These are phyloP conservation scores for Heterodera filipjevi DNA, from an alignment of 2,888 invertebrate genomes.

Conservation along the genomic window DNA sequence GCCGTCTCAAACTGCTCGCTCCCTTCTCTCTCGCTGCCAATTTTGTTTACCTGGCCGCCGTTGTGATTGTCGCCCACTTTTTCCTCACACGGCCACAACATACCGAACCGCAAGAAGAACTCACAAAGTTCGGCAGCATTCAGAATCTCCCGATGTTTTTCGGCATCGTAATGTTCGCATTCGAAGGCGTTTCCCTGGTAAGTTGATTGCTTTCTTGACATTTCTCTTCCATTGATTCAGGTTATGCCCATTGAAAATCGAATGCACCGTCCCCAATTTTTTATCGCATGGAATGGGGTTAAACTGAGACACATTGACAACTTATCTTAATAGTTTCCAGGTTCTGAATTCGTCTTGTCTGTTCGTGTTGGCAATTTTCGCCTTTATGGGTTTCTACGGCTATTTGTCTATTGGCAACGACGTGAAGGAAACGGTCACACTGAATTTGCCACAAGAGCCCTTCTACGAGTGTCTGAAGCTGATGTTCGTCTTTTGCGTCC, in stretches of 20 bases:
- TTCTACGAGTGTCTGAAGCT: conserved; percentile 63
- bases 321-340: background rate
- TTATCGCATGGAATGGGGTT: conserved; percentile 60
- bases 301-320: background rate
- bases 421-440: conserved; percentile 64
- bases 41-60: conserved; percentile 55
- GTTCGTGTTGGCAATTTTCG: conserved; percentile 54
- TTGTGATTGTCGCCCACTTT: conserved; percentile 44
- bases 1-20: conserved; percentile 56
- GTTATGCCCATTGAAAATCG: conserved; percentile 66
- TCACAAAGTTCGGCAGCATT: conserved; percentile 35
- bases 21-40: conserved; percentile 61
- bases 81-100: conserved; percentile 37
- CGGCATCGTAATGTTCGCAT: conserved; percentile 91
- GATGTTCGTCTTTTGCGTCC: conserved; percentile 71
- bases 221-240: conserved; percentile 39
- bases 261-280: conserved; percentile 59
- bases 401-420: conserved; percentile 62
- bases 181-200: conserved; percentile 73
- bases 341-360: conserved; percentile 59
- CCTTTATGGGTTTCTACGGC: conserved; percentile 48
- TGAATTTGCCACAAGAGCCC: conserved; percentile 57
- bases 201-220: background rate
- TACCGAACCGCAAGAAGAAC: conserved; percentile 23
- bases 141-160: conserved; percentile 74